Evolutionary conservation across 2,113 vertebrate genomes (phyloP), one percentile per base, ranked within the genome.

Genomic region (Gambusia affinis): DNA sequence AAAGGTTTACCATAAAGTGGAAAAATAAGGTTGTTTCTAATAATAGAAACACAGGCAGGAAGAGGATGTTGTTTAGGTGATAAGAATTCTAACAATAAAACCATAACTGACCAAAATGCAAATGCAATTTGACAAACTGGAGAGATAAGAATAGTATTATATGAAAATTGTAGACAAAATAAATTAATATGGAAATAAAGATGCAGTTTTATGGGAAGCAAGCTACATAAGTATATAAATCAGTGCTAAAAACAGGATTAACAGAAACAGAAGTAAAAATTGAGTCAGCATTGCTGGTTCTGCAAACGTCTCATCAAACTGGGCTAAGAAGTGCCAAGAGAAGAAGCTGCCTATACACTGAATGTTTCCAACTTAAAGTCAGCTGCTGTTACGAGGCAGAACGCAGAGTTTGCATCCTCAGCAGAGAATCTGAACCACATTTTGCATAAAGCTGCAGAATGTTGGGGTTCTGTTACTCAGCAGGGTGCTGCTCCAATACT

Each of bases 251-350:
- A 37, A 17, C 24, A 28, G 44, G 5, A 27, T 31, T 14, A 44
- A 28, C 35, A 29, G 30, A 12, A 74, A 29, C 14, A 30, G 78
- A 77, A 44, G 68, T 64, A 12, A 61, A 29, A 62, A 74, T 1
- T 75, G 76, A 86, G 67, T 82, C 73, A 78, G 81, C 75, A 67
- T 35, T 51, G 42, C 63, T 66, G 72, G 60, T 71, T 79, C 75
- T 60, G 82, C 61, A 69, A 54, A 35, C 61, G 27, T 78, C 57
- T 66, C 73, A 75, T 80, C 60, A 68, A 67, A 81, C 62, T 65
- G 65, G 73, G 80, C 80, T 72, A 75, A 70, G 27, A 66, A 60
- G 51, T 57, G 60, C 51, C 73, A 15, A 28, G 67, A 73, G 3
- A 27, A 4, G 30, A 54, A 47, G 35, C 80, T 17, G 60, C 60